Evolutionary conservation across 2,888 invertebrate genomes (phyloP), one percentile per base, ranked within the genome.

Genomic region (Sinodicranocentrus sp.): DNA sequence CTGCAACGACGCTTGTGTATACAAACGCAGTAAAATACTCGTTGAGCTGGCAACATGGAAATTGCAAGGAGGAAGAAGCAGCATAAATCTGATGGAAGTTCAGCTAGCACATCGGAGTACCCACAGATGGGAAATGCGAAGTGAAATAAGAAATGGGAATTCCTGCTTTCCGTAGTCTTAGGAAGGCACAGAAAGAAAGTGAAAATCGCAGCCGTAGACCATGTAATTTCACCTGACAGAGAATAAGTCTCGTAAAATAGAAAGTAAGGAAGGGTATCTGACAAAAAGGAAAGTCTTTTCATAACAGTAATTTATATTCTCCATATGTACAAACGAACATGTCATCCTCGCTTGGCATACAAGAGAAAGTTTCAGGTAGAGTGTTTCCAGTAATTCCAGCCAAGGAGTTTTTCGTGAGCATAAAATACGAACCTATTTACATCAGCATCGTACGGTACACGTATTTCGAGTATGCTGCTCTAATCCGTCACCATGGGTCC

Each of bases 151-250:
- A 17, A 52, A 13, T 39, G 13, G 39, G n/a, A 52, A 5, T 52
- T 3, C n/a, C 3, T 52, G n/a, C 10, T 17, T 52, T 52, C n/a
- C 10, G 52, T 17, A n/a, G n/a, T 52, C 54, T 8, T 17, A 6
- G 54, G 8, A 15, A 15, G 19, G 54, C n/a, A 21, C 59, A 13
- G 21, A 23, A 3, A 23, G 6, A 59, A 59, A 59, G 21, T 8
- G 25, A 59, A 59, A 59, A 23, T 59, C 59, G 59, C n/a, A 23
- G 23, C 21, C n/a, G 21, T 59, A 21, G 6, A 59, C 15, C 23
- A 39, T 19, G 33, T 71, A 57, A 71, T 71, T 57, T 71, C 28
- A 54, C 71, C 71, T 57, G 71, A 71, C 71, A 33, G 57, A 33
- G 23, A 21, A 57, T 13, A 71, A 3, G 13, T n/a, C 6, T 2